A percentile compares a stretch with the other conserved stretches of the same genome.
Conservation (phyloP, 2,888 invertebrate genomes). For the Nomada goodeniana region DNA sequence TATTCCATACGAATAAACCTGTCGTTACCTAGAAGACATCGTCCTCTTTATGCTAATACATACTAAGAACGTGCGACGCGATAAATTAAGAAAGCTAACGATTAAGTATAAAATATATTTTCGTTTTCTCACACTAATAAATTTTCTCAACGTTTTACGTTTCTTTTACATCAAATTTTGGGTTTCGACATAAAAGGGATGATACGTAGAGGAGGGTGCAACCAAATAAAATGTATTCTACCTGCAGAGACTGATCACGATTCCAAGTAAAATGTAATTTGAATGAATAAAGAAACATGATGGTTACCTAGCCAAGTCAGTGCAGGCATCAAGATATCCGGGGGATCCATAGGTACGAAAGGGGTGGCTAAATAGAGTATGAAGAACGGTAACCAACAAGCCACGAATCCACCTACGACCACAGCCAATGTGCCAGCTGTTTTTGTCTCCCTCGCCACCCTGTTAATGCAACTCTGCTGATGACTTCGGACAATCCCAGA, state of each 20-base stretch:
- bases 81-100: too few species aligned
- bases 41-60: too few species aligned
- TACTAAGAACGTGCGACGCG: too few species aligned
- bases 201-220: not conserved
- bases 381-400: conserved; percentile 96
- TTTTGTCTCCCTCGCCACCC: conserved; percentile 91
- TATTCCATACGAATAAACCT: too few species aligned
- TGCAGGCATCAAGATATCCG: conserved; percentile 87
- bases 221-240: not conserved
- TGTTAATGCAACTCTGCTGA: conserved; percentile 80
- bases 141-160: too few species aligned
- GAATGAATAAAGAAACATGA: not conserved
- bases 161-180: too few species aligned
- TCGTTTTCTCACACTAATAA: too few species aligned
- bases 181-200: too few species aligned
- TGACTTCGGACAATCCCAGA: conserved; percentile 73
- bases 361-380: conserved; percentile 92
- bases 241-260: not conserved
- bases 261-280: not conserved
- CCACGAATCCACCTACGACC: conserved; percentile 94
- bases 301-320: conserved; percentile 91
- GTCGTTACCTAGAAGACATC: too few species aligned
- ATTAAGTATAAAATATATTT: too few species aligned
- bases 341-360: conserved; percentile 87
- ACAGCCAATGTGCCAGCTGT: conserved; percentile 94